Base-by-base conservation (phyloP, 1,140 invertebrate genomes). In the Drosophila repletoides region DNA sequence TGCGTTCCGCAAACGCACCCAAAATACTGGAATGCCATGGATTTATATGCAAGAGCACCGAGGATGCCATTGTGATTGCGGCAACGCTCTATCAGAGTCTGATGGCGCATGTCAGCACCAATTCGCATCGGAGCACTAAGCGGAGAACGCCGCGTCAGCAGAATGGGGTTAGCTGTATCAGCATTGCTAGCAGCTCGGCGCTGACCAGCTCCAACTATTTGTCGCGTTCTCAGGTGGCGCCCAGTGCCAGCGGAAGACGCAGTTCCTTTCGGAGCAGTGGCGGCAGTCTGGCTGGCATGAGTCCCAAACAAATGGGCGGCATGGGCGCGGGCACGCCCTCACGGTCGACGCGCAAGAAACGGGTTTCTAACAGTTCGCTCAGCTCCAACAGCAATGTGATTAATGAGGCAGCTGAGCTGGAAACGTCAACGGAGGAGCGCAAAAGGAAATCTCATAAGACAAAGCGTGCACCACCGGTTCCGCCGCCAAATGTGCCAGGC, bases 21-120 rank as follows among this genome's bases (percentile, higher is more conserved):
- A 95, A 94, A 76, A 92, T 95, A 59, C 91, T 97, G 40, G 96
- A 97, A 90, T 98, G 96, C 89, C 97, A 98, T 91, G 96, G 95
- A 9, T 98, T 97, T 91, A 95, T 96, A 55, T 98, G 96, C 91
- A 94, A 94, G 77, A 94, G 93, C 72, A 94, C 96, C 7, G 96
- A 97, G 90, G 96, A 97, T 88, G 96, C 97, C 15, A 95, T 98
- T 21, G 95, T 96, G 0, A 96, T 97, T 55, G 96, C 96, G 0
- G 96, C 96, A 4, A 97, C 96, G 45, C 91, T 97, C 36, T 97
- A 97, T 90, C 95, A 96, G 88, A 95, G 95, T 0, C 91, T 97
- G 41, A 93, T 97, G 89, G 93, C 94, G 17, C 95, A 96, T 87
- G 94, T 97, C 91, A 89, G 86, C 73, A 76, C 84, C 89, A 88